Base-by-base conservation (phyloP, 1,140 invertebrate species). In the Drosophila navojoa region DNA sequence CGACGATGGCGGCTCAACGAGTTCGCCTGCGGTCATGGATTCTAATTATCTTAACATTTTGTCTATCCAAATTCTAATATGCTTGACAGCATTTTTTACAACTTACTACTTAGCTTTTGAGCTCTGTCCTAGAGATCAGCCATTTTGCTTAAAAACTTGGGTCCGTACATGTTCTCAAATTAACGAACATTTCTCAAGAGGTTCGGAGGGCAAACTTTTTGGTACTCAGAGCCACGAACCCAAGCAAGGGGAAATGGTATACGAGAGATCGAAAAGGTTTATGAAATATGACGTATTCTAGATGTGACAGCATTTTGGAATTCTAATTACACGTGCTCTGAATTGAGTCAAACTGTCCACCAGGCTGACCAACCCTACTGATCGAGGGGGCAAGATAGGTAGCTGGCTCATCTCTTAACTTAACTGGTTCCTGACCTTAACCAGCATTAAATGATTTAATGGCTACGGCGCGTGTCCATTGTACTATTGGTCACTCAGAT, bases 141-240 rank as follows among this genome's bases (percentile, higher is more conserved):
- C 84, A 87, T 87, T 89, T 86, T 86, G 82, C 68, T 76, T 49
- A 84, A 42, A 55, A 55, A 40, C 53, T 66, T 59, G 54, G 58
- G 75, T 67, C 55, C 66, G 44, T 74, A 25, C 60, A 45, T 84
- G 84, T 87, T 84, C 66, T 63, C 81, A 55, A 68, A 77, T 90
- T 90, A 90, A 87, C 86, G 81, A 77, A 90, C 76, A 90, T 90
- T 86, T 90, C 76, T 90, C 79, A 82, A 77, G 62, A 69, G 59
- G 59, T 58, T 72, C 19, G 13, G 40, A 27, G 58, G 15, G 5
- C 1, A 15, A 54, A 38, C 7, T 45, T 55, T 55, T 72, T 61
- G 19, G 3, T 1, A 22, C 19, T 22, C 19, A 22, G 19, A 3
- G 19, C 19, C 3, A 22, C 22, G 38, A 45, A 22, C 38, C 54